These are phyloP conservation scores for Uloborus diversus DNA, from an alignment of 1,140 invertebrate genomes.

Conservation along the genomic window DNA sequence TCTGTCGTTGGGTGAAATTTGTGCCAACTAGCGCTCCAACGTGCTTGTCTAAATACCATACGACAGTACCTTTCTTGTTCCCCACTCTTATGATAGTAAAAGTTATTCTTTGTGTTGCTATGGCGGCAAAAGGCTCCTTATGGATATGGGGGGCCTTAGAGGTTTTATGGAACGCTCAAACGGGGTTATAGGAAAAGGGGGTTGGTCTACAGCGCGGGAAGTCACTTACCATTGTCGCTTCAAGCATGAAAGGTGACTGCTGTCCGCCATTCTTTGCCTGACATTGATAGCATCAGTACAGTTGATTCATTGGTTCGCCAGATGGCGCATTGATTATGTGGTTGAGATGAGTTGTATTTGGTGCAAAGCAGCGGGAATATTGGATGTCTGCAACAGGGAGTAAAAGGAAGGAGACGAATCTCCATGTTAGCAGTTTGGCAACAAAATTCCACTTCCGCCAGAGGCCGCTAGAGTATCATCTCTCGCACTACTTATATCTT, in stretches of 20 bases:
- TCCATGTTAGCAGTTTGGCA: too few species aligned
- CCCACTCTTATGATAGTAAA: slow-evolving; percentile 3
- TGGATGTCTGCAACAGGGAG: background rate
- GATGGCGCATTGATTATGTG: slow-evolving; percentile 34
- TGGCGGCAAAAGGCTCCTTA: background rate
- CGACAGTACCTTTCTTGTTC: background rate
- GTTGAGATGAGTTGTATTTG: background rate
- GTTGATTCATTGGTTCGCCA: slow-evolving; percentile 31
- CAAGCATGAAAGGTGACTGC: background rate
- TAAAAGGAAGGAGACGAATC: too few species aligned
- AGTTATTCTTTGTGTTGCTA: slow-evolving; percentile 34
- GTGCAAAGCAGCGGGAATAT: background rate
- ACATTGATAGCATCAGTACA: slow-evolving; percentile 24
- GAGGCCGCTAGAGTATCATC: too few species aligned
- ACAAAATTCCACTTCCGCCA: too few species aligned
- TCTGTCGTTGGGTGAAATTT: background rate
- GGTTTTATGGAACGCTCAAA: too few species aligned
- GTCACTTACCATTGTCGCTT: background rate
- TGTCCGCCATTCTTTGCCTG: background rate
- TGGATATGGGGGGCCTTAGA: too few species aligned
- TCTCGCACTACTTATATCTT: too few species aligned
- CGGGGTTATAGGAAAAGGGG: background rate
- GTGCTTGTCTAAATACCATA: slow-evolving; percentile 15
- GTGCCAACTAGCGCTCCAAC: background rate
- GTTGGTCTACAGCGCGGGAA: background rate